These are phyloP conservation scores for Calameuta filiformis DNA, from an alignment of 2,888 invertebrate genomes.

Conservation along the genomic window DNA sequence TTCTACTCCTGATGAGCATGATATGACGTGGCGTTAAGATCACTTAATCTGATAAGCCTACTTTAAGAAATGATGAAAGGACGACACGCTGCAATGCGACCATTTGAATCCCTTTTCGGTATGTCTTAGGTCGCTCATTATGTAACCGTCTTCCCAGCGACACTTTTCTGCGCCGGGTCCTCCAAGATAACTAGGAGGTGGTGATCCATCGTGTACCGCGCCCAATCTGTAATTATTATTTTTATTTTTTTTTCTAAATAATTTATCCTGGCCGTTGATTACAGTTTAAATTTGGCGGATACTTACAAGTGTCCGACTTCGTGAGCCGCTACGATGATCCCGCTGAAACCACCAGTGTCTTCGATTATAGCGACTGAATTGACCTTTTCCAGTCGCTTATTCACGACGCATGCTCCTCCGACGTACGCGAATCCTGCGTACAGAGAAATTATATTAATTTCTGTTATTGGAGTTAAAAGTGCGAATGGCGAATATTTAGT, in stretches of 20 bases:
- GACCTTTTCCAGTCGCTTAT: constrained; percentile 94
- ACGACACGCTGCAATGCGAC: constrained; percentile 92
- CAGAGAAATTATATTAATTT: constrained; percentile 21
- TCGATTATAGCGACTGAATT: constrained; percentile 97
- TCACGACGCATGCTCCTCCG: constrained; percentile 95
- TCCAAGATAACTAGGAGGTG: constrained; percentile 92
- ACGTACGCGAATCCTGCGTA: constrained; percentile 92
- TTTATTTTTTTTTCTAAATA: neutral
- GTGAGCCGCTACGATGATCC: constrained; percentile 95
- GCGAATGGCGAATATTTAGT: neutral
- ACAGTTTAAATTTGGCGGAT: constrained; percentile 1
- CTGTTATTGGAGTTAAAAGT: neutral
- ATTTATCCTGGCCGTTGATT: constrained; percentile 4
- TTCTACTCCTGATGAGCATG: neutral
- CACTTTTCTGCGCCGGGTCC: constrained; percentile 95
- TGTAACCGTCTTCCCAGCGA: constrained; percentile 95
- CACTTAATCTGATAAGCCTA: constrained; percentile 65
- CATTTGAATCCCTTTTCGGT: constrained; percentile 95
- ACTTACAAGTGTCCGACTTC: constrained; percentile 97
- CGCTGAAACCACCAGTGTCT: constrained; percentile 95
- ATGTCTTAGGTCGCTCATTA: constrained; percentile 94
- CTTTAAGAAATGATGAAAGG: constrained; percentile 96
- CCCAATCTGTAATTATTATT: constrained; percentile 75
- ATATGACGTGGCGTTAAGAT: neutral
- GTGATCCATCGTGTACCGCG: constrained; percentile 96